Base-by-base conservation (phyloP, 2,113 vertebrate genomes). In the Athene cunicularia region DNA sequence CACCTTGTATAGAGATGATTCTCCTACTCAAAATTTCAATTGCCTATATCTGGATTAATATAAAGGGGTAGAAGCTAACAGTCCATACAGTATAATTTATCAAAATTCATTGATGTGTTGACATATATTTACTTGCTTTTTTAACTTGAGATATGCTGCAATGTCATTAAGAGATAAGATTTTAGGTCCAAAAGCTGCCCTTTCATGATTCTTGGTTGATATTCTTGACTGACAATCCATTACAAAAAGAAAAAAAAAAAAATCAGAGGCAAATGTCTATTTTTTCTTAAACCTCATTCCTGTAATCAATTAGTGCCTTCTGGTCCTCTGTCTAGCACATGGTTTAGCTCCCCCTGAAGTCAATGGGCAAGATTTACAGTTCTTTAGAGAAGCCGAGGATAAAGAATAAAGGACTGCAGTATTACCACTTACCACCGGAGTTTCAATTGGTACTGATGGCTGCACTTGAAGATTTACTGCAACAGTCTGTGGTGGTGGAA, bases 401-500 rank as follows among this genome's bases (percentile, higher is more conserved):
- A 63, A 52, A 68, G 33, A 53, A 66, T 11, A 43, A 88, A 60
- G 33, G 32, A 67, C 47, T n/a, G 39, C 26, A 81, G 32, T 28
- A 49, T 17, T 16, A 93, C 45, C 63, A 97, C 99, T 99, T 98
- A 99, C 99, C 97, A 98, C 97, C 67, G 98, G 98, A 66, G 98
- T 96, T 91, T 98, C 98, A 80, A 97, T 98, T 14, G 97, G 98
- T 92, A 98, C 97, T 1, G 98, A 95, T 1, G 98, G 98, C 52
- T 99, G 99, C 75, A 99, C 98, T 96, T 99, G 99, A 37, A 99
- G 98, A 91, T 99, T 99, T n/a, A 99, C 99, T 37, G 99, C 99
- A 73, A 99, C 99, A 4, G 99, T 99, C 97, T 99, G 99, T 20
- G 99, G 99, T 41, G 99, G 99, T 9, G 99, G 98, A 83, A 99